Evolutionary conservation across 2,113 vertebrate genomes (phyloP), one percentile per base, ranked within the genome.

Genomic region (Notiomystis cincta): DNA sequence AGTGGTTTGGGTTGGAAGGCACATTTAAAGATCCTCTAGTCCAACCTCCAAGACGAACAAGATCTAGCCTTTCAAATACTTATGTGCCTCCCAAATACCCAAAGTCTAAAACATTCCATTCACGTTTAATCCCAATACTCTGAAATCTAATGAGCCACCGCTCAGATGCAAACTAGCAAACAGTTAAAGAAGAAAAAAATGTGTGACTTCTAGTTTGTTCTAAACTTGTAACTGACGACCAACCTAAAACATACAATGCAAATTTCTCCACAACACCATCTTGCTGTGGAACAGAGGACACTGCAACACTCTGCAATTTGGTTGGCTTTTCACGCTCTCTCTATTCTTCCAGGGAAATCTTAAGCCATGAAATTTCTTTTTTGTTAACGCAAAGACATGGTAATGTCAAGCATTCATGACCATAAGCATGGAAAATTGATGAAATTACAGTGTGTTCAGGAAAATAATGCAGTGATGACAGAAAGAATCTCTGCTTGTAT

Each of bases 291-390:
- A 95, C 67, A 97, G 94, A 94, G 72, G 87, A 20, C 44, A 30
- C 83, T 64, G 51, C 35, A 66, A 90, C 8, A 0, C 87, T 56
- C 94, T 0, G 13, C 97, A 77, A 94, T 97, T 96, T 95, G 96
- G 94, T 84, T 75, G 92, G 87, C 82, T 94, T 97, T 98, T 98
- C 97, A 97, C 64, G 94, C 97, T 96, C 58, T 96, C 90, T 91
- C 95, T 90, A 95, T 92, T 93, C 96, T 98, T 97, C 96, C 80
- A 92, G 97, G 79, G 94, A 96, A 98, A 98, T 93, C 84, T 95
- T 81, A 58, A 98, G 97, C 97, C 98, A 98, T 98, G 98, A 98
- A 98, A 99, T 98, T 97, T 97, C 97, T 97, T 97, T 97, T 98
- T 98, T 98, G 98, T 98, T 97, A 98, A 98, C 37, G 78, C 97